phyloP scores from a whole-genome alignment of 1,140 invertebrate species.

The Habropoda laboriosa region DNA sequence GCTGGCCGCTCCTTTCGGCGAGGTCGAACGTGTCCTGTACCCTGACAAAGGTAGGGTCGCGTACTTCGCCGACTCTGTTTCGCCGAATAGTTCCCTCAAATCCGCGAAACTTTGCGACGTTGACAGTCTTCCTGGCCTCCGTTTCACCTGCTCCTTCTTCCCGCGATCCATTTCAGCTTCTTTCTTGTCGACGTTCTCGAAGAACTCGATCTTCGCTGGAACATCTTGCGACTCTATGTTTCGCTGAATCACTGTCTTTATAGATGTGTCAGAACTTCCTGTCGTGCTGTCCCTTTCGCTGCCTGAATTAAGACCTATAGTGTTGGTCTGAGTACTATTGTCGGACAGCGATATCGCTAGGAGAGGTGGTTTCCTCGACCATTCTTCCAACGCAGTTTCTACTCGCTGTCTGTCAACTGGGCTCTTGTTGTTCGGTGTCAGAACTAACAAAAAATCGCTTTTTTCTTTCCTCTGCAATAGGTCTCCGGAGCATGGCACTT shows the following conservation, averaged over 20 bases:
- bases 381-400: constrained; percentile 80
- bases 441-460: constrained; percentile 81
- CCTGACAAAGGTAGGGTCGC: constrained; percentile 47
- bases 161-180: constrained; percentile 42
- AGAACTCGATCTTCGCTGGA: constrained; percentile 89
- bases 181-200: constrained; percentile 85
- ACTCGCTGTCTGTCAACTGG: constrained; percentile 75
- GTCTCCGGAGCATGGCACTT: constrained; percentile 79
- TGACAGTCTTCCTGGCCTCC: constrained; percentile 63
- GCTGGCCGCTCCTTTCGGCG: constrained; percentile 56
- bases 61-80: constrained; percentile 81
- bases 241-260: constrained; percentile 85
- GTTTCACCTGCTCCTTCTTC: neutral
- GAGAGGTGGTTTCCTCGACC: constrained; percentile 75
- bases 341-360: constrained; percentile 62
- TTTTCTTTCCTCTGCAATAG: constrained; percentile 68
- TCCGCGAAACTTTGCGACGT: constrained; percentile 88
- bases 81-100: constrained; percentile 90
- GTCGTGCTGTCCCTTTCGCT: constrained; percentile 85
- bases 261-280: constrained; percentile 87
- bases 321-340: constrained; percentile 68
- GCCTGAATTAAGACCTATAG: constrained; percentile 75
- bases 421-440: constrained; percentile 78
- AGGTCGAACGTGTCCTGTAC: constrained; percentile 68
- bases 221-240: constrained; percentile 82